phyloP scores from a whole-genome alignment of 2,888 invertebrate genomes.

The Ptilodon capucinus region DNA sequence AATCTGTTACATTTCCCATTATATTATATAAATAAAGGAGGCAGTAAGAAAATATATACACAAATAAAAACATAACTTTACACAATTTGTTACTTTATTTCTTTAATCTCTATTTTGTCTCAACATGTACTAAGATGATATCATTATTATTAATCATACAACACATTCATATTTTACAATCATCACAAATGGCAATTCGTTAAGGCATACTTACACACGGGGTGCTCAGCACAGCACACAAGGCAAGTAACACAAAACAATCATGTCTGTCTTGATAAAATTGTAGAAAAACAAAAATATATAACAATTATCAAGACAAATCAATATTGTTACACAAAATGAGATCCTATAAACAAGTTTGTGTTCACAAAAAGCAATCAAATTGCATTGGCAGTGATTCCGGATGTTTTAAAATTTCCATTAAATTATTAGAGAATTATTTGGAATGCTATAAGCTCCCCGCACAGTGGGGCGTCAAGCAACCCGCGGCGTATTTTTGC shows the following conservation, averaged over 20 bases:
- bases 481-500: too few species aligned
- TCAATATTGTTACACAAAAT: conserved; percentile 26
- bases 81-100: conserved; percentile 75
- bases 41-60: conserved; percentile 31
- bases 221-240: conserved; percentile 36
- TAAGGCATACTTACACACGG: conserved; percentile 64
- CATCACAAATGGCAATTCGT: conserved; percentile 72
- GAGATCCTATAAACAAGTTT: conserved; percentile 38
- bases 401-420: conserved; percentile 23
- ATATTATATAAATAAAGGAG: conserved; percentile 8
- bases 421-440: conserved; percentile 22
- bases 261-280: conserved; percentile 27
- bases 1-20: conserved; percentile 12
- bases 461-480: too few species aligned
- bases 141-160: conserved; percentile 55
- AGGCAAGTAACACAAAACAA: conserved; percentile 47
- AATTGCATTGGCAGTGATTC: conserved; percentile 41
- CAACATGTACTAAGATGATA: conserved; percentile 75
- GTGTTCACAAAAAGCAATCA: conserved; percentile 36
- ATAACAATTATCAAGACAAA: conserved; percentile 24
- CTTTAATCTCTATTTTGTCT: conserved; percentile 64
- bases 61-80: conserved; percentile 64
- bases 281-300: conserved; percentile 14
- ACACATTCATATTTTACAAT: conserved; percentile 63
- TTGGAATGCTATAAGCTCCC: conserved; percentile 42